These are phyloP conservation scores for Sus cebifrons DNA, from an alignment of 2,797 vertebrate species.

Conservation along the genomic window DNA sequence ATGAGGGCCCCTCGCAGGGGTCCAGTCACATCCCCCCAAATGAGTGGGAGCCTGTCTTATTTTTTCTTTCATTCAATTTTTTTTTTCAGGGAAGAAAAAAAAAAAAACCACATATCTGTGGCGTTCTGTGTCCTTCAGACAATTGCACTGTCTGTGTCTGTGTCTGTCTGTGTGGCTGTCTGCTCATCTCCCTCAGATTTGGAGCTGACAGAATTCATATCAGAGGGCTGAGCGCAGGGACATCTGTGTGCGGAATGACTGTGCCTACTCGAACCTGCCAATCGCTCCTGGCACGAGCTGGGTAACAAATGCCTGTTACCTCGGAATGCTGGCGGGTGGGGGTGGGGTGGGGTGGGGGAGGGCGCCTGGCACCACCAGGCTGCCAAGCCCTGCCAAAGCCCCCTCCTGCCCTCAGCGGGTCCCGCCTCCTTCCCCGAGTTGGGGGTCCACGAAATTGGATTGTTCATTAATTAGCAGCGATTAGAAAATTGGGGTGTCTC, in stretches of 20 bases:
- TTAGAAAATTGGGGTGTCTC: conserved; percentile 77
- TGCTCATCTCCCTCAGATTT: conserved; percentile 80
- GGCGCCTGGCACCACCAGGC: conserved; percentile 79
- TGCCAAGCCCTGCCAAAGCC: conserved; percentile 79
- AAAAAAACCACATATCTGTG: conserved; percentile 27
- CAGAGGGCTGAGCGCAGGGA: conserved; percentile 90
- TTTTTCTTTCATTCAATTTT: conserved; percentile 8
- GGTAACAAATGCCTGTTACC: conserved; percentile 90
- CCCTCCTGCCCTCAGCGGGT: conserved; percentile 68
- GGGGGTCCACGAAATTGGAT: conserved; percentile 75
- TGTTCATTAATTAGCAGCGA: conserved; percentile 81
- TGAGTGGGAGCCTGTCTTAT: neutral
- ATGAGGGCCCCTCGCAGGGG: neutral
- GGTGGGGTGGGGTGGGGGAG: conserved; percentile 75
- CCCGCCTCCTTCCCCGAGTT: conserved; percentile 59
- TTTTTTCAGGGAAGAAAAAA: conserved; percentile 50
- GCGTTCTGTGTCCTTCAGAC: conserved; percentile 65
- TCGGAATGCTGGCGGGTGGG: conserved; percentile 89
- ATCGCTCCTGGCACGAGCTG: conserved; percentile 89
- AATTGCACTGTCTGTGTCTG: conserved; percentile 61
- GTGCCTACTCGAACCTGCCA: conserved; percentile 90
- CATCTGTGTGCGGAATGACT: conserved; percentile 91
- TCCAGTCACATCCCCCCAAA: neutral
- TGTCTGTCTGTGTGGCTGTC: conserved; percentile 79
- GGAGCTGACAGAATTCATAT: conserved; percentile 89